Conservation (phyloP, 2,888 invertebrate species). For the Mesoligia furuncula region DNA sequence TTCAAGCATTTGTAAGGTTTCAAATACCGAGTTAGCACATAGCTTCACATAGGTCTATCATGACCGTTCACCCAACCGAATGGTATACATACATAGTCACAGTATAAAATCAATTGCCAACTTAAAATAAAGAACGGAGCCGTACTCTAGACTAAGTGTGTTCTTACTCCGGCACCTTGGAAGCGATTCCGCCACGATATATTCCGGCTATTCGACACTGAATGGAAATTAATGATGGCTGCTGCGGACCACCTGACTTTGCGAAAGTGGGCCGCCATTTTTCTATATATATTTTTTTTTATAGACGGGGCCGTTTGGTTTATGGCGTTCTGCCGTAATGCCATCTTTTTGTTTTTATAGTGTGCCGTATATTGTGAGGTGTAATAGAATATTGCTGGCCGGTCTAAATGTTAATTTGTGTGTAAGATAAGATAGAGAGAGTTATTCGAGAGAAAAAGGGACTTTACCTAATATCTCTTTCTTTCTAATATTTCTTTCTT, state of each 20-base stretch:
- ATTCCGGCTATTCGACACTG: constrained; percentile 79
- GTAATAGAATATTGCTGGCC: constrained; percentile 23
- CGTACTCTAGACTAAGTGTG: constrained; percentile 64
- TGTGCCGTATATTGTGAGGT: constrained; percentile 20
- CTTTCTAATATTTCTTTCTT: neutral
- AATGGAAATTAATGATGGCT: constrained; percentile 88
- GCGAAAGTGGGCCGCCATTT: constrained; percentile 79
- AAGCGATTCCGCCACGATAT: constrained; percentile 69
- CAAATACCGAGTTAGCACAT: constrained; percentile 1
- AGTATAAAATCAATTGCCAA: constrained; percentile 68
- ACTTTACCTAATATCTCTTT: neutral
- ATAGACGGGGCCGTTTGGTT: constrained; percentile 72
- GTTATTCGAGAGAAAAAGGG: neutral
- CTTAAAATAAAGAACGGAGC: constrained; percentile 69
- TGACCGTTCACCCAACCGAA: constrained; percentile 15
- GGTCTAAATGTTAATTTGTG: constrained; percentile 15
- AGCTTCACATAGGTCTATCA: constrained; percentile 2
- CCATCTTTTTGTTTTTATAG: constrained; percentile 59
- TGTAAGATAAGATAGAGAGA: neutral
- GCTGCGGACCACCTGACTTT: constrained; percentile 84
- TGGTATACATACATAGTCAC: constrained; percentile 17
- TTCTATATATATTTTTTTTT: constrained; percentile 73
- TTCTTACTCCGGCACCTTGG: constrained; percentile 62
- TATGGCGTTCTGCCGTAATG: constrained; percentile 74
- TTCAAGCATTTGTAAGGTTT: constrained; percentile 4